Base-by-base conservation (phyloP, 92 coral and sea anemone species). In the Nematostella vectensis region DNA sequence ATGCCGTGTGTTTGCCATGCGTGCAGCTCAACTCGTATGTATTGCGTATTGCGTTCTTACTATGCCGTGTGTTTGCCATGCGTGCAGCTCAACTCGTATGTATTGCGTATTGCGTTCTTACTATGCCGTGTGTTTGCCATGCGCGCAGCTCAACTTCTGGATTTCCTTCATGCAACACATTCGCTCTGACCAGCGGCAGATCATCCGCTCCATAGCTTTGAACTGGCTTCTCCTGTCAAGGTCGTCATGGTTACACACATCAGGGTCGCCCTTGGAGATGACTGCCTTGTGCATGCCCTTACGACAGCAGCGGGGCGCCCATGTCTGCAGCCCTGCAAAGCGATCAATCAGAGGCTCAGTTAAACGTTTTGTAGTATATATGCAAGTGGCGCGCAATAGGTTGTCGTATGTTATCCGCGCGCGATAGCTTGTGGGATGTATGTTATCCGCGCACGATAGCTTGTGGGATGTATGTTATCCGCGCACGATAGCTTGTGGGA, bases 81-180 rank as follows among this genome's bases (percentile, higher is more conserved):
- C n/a, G n/a, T n/a, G n/a, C n/a, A n/a, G n/a, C n/a, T n/a, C n/a
- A n/a, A n/a, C n/a, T n/a, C n/a, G n/a, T n/a, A n/a, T n/a, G n/a
- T n/a, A n/a, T n/a, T n/a, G n/a, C n/a, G n/a, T n/a, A n/a, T n/a
- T n/a, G n/a, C n/a, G n/a, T n/a, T n/a, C 88, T 80, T 70, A 85
- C 95, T 56, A 69, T 26, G 95, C 88, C 11, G 66, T 69, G 55
- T 75, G 76, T 75, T 62, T 82, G 45, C 95, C 95, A n/a, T 58
- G 59, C 24, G 63, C 74, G 45, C 95, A 85, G 39, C 71, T 62
- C 65, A 62, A 12, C 55, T 71, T 63, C 61, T 85, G 88, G 16
- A 85, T 51, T 25, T 70, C 72, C 54, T 62, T 85, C 6, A 80
- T 67, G 36, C 95, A 85, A 48, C 95, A 85, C 8, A 80, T 59